Conservation (phyloP, 2,797 vertebrate species). For the Lacerta viridis region DNA sequence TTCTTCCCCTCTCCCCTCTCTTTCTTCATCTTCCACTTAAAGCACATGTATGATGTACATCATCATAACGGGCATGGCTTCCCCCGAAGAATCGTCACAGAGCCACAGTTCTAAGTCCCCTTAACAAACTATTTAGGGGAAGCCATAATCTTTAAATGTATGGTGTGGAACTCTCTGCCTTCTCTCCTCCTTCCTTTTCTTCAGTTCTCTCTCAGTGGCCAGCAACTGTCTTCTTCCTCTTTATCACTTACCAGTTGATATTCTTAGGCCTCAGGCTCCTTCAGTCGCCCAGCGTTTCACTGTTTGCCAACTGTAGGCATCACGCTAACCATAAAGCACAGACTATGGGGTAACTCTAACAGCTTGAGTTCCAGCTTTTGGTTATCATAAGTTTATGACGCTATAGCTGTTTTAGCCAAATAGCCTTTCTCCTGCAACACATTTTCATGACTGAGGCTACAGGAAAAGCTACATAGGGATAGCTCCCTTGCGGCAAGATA, state of each 20-base stretch:
- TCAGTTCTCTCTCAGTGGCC: no score
- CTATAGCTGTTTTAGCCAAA: conserved; percentile 17
- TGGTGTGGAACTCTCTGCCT: no score
- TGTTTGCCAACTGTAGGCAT: background rate
- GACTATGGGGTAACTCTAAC: background rate
- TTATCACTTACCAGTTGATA: background rate
- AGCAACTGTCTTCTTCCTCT: background rate
- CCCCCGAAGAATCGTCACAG: no score
- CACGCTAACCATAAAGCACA: background rate
- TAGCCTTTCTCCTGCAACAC: background rate
- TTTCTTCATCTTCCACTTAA: no score
- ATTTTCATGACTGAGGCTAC: fast-evolving
- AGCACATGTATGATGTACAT: no score
- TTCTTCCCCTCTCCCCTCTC: no score
- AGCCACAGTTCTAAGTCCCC: no score
- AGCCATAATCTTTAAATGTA: no score
- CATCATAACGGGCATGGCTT: no score
- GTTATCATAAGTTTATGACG: background rate
- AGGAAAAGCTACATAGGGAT: background rate
- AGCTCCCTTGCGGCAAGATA: background rate
- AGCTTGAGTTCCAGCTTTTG: background rate
- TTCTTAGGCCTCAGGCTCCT: background rate
- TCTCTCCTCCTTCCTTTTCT: no score
- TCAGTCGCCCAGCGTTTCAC: background rate
- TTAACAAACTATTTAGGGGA: no score